Base-by-base conservation (phyloP, 2,113 vertebrate species). In the Pangasianodon hypophthalmus region DNA sequence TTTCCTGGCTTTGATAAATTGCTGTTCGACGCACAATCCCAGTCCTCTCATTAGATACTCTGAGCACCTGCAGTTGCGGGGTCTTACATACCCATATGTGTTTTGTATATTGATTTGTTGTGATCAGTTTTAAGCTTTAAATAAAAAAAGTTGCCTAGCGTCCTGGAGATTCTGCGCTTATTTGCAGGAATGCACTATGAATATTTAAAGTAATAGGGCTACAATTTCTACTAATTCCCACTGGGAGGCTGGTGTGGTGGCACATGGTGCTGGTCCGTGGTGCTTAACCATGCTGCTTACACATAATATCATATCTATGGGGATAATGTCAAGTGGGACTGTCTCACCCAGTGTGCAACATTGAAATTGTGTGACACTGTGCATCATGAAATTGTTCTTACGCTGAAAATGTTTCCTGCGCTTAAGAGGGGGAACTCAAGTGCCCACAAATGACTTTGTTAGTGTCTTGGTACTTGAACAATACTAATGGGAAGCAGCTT, bases 401-500 rank as follows among this genome's bases (percentile, higher is more conserved):
- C 0, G 5, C n/a, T 85, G 6, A 64, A 7, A 18, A 64, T 69
- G 19, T 86, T 32, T 86, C 41, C 32, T 1, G 19, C 37, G 3
- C 56, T 60, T 6, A 84, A 84, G 21, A 60, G 32, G 18, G 48
- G 83, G 58, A 85, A 32, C 48, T n/a, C 37, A 26, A 26, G 54
- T 41, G 18, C 32, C 54, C 56, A 26, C 19, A 62, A 86, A 50
- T 69, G 46, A 86, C 62, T 69, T 86, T 85, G 58, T 85, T 69
- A 64, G 60, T 48, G 41, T 67, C 60, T 64, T 67, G 84, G 48
- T 86, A 71, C 19, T 75, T 87, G 85, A 44, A 73, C 69, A 77
- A 87, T 56, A 87, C 32, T 77, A 18, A 44, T 44, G 50, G 19
- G 26, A 24, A 86, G 37, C 37, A 4, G 29, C 11, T 62, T 46